Percentiles rank a stretch among this genome's conserved stretches.
Evolutionary conservation across 30 jellyfish, hydroid and myxozoan species (phyloP).

Genomic region (Aurelia sp.): DNA sequence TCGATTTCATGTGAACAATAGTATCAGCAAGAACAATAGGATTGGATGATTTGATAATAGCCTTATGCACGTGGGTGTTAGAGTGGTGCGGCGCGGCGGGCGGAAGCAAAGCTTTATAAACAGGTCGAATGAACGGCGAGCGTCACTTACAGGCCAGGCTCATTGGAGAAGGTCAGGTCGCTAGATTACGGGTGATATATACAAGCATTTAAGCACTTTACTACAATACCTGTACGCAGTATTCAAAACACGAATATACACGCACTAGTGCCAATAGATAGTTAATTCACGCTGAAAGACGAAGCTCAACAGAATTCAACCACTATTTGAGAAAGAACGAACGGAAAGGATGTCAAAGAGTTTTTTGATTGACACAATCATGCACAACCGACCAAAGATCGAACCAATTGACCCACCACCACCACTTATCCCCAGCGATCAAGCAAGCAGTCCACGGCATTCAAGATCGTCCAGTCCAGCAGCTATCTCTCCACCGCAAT

Average conservation of each 20-base stretch:
- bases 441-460: constrained; percentile 47
- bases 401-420: constrained; percentile 76
- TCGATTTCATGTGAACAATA: constrained; percentile 20
- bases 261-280: background rate
- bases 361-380: constrained; percentile 86
- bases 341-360: constrained; percentile 82
- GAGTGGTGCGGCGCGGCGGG: constrained; percentile 27
- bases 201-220: constrained; percentile 14
- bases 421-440: constrained; percentile 58
- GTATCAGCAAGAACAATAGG: constrained; percentile 64
- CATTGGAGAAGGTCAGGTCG: constrained; percentile 75
- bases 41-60: constrained; percentile 76
- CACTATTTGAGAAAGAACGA: no score
- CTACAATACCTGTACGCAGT: constrained; percentile 9
- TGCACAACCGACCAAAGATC: constrained; percentile 76
- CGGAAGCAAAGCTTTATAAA: constrained; percentile 60
- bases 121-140: constrained; percentile 57
- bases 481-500: constrained; percentile 18
- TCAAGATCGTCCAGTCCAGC: constrained; percentile 61
- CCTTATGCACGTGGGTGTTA: constrained; percentile 77
- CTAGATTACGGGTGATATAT: constrained; percentile 50
- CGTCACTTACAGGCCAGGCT: constrained; percentile 54
- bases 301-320: no score
- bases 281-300: background rate
- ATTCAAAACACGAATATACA: background rate